phyloP scores from a whole-genome alignment of 2,113 vertebrate species.

The Canis aureus region DNA sequence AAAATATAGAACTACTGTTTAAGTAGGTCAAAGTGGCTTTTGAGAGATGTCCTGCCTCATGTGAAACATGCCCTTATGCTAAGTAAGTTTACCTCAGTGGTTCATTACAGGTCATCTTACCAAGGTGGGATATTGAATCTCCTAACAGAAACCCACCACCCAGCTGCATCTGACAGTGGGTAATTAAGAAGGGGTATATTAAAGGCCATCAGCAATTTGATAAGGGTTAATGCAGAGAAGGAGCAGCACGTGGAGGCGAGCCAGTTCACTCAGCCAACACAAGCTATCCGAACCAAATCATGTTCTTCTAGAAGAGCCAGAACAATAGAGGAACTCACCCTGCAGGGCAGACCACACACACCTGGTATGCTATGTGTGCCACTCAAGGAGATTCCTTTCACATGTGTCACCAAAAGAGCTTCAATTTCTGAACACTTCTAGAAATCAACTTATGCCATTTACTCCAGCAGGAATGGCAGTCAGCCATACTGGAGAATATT shows the following conservation, averaged over 20 bases:
- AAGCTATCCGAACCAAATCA: slow-evolving; percentile 57
- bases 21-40: not conserved
- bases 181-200: slow-evolving; percentile 79
- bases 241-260: slow-evolving; percentile 62
- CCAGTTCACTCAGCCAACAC: slow-evolving; percentile 72
- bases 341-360: slow-evolving; percentile 79
- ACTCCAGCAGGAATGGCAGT: slow-evolving; percentile 38
- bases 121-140: slow-evolving; percentile 61
- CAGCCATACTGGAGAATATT: not conserved
- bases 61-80: not conserved
- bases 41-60: not conserved
- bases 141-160: slow-evolving; percentile 59
- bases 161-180: slow-evolving; percentile 78
- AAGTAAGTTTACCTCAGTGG: not conserved
- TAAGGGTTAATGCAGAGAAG: slow-evolving; percentile 79
- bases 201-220: slow-evolving; percentile 75
- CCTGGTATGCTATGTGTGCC: slow-evolving; percentile 66
- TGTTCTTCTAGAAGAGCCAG: slow-evolving; percentile 59
- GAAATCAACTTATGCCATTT: slow-evolving; percentile 41
- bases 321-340: slow-evolving; percentile 79
- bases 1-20: not conserved
- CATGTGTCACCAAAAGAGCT: slow-evolving; percentile 3
- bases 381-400: slow-evolving; percentile 69
- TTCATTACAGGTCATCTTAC: not conserved
- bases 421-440: slow-evolving; percentile 59